phyloP scores from a whole-genome alignment of 2,888 invertebrate genomes.

The Ophioninae sp. region DNA sequence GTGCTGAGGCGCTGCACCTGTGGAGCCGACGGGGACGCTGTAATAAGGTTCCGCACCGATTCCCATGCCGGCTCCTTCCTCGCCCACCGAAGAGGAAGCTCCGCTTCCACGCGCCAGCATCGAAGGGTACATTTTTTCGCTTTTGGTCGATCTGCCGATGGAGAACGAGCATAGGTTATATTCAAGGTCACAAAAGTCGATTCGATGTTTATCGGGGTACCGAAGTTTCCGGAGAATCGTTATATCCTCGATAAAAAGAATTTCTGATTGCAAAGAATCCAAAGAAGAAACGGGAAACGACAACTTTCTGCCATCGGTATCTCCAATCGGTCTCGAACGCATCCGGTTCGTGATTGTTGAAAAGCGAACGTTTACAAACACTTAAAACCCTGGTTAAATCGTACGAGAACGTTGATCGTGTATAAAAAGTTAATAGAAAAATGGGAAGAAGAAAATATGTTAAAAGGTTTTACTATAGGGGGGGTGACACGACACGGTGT shows the following conservation, averaged over 20 bases:
- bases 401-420: conserved; percentile 12
- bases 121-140: conserved; percentile 96
- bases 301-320: too few relatives aligned
- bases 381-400: conserved; percentile 10
- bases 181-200: too few relatives aligned
- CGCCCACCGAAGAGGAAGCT: conserved; percentile 77
- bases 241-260: too few relatives aligned
- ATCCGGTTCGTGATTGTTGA: neutral
- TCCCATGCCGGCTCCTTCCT: conserved; percentile 76
- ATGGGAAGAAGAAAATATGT: neutral
- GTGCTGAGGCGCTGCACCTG: conserved; percentile 81
- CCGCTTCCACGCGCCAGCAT: conserved; percentile 89
- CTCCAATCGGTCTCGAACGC: too few relatives aligned
- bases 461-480: too few relatives aligned
- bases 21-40: conserved; percentile 88
- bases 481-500: too few relatives aligned
- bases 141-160: conserved; percentile 92
- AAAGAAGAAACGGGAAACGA: too few relatives aligned
- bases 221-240: neutral
- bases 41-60: conserved; percentile 93
- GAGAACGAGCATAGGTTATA: conserved; percentile 9
- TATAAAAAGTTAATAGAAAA: conserved; percentile 6
- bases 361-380: conserved; percentile 10
- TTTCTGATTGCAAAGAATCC: too few relatives aligned
- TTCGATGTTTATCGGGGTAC: neutral